Evolutionary conservation across 2,113 vertebrate genomes (phyloP).

Genomic region (Oceanodroma tethys): DNA sequence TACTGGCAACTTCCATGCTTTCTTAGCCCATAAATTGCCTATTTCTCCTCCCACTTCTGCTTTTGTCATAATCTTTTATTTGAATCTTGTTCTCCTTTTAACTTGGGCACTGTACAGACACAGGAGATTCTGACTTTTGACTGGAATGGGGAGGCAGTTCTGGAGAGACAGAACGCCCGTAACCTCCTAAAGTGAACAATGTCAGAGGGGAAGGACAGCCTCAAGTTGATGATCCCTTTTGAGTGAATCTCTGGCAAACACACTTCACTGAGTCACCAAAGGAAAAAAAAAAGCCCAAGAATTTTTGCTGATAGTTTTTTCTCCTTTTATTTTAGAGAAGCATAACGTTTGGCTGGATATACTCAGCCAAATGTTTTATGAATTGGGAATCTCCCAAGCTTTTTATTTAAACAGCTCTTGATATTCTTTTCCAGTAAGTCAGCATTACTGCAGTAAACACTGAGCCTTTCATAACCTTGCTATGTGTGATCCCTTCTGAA

Average conservation of each 20-base stretch:
- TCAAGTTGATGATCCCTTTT: not conserved
- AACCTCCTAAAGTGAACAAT: not conserved
- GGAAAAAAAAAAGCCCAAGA: not conserved
- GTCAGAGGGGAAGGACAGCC: not conserved
- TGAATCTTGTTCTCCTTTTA: not conserved
- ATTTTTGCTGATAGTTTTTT: not conserved
- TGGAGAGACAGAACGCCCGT: not conserved
- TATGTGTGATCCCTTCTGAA: slow-evolving; percentile 35
- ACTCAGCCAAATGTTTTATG: not conserved
- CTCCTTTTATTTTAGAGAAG: not conserved
- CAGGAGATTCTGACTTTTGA: not conserved
- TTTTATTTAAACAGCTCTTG: slow-evolving; percentile 22
- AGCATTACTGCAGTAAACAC: slow-evolving; percentile 17
- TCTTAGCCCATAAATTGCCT: not conserved
- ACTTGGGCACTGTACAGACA: not conserved
- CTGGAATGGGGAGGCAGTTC: not conserved
- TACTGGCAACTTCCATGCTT: not conserved
- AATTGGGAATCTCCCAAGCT: slow-evolving; percentile 37
- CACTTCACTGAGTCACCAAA: not conserved
- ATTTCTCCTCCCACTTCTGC: not conserved
- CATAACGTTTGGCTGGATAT: not conserved
- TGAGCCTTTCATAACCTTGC: slow-evolving; percentile 31
- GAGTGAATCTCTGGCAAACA: not conserved
- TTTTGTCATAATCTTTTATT: not conserved
- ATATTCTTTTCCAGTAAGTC: slow-evolving; percentile 18